Conservation (phyloP, 2,888 invertebrate genomes). For the Mythimna ferrago region DNA sequence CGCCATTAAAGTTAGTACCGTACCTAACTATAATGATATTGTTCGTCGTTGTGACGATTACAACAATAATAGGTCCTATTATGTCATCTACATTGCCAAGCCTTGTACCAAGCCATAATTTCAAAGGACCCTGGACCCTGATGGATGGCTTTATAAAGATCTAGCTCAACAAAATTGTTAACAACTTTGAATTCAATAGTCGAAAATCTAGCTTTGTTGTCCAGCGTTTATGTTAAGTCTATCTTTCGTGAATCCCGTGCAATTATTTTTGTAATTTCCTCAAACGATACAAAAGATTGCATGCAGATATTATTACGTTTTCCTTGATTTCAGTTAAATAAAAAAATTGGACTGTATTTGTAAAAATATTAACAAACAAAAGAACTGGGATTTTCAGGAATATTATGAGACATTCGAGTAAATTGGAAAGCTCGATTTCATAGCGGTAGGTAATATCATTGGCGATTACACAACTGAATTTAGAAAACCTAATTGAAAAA, state of each 20-base stretch:
- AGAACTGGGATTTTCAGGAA: neutral
- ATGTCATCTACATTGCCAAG: conserved; percentile 56
- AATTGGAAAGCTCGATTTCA: neutral
- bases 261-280: conserved; percentile 10
- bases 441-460: neutral
- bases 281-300: neutral
- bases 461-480: neutral
- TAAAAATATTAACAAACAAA: neutral
- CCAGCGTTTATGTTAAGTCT: neutral
- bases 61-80: conserved; percentile 53
- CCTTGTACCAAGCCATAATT: conserved; percentile 68
- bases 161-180: conserved; percentile 4
- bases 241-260: neutral
- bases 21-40: conserved; percentile 1
- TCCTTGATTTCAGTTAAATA: neutral
- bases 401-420: neutral
- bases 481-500: neutral
- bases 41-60: conserved; percentile 28
- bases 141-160: conserved; percentile 34
- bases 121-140: conserved; percentile 38
- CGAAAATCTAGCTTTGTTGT: neutral
- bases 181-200: neutral
- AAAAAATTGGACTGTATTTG: neutral
- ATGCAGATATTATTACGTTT: neutral
- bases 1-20: conserved; percentile 29